These are phyloP conservation scores for Acrobeloides nanus DNA, from an alignment of 2,888 invertebrate species.

Conservation along the genomic window DNA sequence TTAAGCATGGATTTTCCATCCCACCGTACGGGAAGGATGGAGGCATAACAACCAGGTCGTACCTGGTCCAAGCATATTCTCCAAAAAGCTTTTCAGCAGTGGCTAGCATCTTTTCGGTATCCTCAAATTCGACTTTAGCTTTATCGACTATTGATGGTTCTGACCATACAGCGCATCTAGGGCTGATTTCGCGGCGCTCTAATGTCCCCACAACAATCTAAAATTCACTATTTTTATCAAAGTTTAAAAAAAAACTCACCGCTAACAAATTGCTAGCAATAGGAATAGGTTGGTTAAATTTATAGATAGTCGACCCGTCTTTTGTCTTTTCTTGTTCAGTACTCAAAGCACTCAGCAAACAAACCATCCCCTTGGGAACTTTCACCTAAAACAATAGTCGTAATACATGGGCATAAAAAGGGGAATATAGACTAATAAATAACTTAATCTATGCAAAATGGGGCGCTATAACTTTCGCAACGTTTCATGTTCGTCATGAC, in stretches of 20 bases:
- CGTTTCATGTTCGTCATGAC: no score
- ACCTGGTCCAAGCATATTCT: conserved; percentile 56
- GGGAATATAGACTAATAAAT: no score
- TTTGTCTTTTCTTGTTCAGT: conserved; percentile 13
- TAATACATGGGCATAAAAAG: no score
- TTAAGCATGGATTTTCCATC: conserved; percentile 94
- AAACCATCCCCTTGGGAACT: conserved; percentile 69
- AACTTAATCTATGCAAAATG: no score
- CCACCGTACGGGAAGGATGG: conserved; percentile 86
- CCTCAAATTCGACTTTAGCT: conserved; percentile 77
- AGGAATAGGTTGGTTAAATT: conserved; percentile 31
- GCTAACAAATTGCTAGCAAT: not conserved
- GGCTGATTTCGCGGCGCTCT: conserved; percentile 57
- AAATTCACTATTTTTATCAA: conserved; percentile 74
- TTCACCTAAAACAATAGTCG: conserved; percentile 64
- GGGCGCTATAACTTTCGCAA: no score
- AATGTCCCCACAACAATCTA: conserved; percentile 79
- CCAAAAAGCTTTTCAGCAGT: conserved; percentile 66
- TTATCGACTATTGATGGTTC: conserved; percentile 75
- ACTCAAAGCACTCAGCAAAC: conserved; percentile 73
- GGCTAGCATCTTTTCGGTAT: conserved; percentile 71
- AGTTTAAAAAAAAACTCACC: no score
- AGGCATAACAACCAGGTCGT: conserved; percentile 78
- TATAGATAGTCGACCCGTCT: conserved; percentile 19
- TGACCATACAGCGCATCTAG: conserved; percentile 73